Evolutionary conservation across 2,888 invertebrate species (phyloP).

Genomic region (Ennomos fuscantarius): DNA sequence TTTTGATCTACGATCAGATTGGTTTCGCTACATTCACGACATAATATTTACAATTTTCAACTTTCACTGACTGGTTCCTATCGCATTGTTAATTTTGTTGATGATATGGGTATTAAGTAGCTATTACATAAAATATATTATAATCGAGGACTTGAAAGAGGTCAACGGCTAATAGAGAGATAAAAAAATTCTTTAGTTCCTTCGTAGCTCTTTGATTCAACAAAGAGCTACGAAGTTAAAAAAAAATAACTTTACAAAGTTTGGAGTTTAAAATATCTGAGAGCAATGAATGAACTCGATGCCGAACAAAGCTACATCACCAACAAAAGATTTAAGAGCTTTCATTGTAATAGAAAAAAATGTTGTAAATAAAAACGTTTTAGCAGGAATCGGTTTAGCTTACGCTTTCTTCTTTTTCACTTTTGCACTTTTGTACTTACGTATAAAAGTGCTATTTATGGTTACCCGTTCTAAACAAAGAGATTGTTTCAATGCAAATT

Average conservation of each 20-base stretch:
- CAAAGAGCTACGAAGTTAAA: no score
- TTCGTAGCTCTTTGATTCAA: conserved; percentile 33
- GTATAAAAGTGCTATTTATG: no score
- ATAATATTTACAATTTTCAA: conserved; percentile 35
- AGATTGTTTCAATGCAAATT: no score
- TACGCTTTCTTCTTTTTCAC: no score
- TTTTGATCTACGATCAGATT: conserved; percentile 22
- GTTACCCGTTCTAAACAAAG: no score
- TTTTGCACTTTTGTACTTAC: no score
- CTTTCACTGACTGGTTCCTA: conserved; percentile 55
- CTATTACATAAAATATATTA: conserved; percentile 23
- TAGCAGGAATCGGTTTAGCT: conserved; percentile 23
- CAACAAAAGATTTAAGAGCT: conserved; percentile 30
- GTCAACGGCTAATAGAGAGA: conserved; percentile 41
- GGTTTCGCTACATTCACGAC: conserved; percentile 28
- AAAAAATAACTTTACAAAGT: conserved; percentile 22
- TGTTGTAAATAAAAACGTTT: conserved; percentile 14
- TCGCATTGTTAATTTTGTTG: conserved; percentile 26
- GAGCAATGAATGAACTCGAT: conserved; percentile 32
- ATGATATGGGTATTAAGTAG: conserved; percentile 21
- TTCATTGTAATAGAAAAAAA: conserved; percentile 22
- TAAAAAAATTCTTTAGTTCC: conserved; percentile 4
- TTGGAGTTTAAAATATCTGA: conserved; percentile 27
- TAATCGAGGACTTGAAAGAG: conserved; percentile 37
- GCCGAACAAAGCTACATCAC: conserved; percentile 29